Percentiles rank a stretch among this genome's conserved stretches.
These are phyloP conservation scores for Spea multiplicata DNA, from an alignment of 2,113 vertebrate genomes.

Conservation along the genomic window DNA sequence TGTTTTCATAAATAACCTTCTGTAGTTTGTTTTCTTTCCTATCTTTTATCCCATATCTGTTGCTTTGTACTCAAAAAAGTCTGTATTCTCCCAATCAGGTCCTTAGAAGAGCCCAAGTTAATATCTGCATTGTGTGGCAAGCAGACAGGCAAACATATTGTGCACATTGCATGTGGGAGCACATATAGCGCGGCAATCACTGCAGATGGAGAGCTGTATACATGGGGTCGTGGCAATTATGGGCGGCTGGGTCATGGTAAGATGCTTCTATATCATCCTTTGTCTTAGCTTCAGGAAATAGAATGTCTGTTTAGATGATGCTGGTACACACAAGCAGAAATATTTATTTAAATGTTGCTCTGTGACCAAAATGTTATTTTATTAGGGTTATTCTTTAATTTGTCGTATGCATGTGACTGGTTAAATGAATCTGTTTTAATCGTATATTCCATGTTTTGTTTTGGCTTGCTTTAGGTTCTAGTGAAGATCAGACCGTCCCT, in stretches of 20 bases:
- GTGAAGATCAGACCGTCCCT: slow-evolving; percentile 95
- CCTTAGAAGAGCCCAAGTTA: slow-evolving; percentile 88
- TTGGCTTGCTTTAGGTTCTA: slow-evolving; percentile 78
- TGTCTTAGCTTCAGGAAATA: no score
- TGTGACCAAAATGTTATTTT: no score
- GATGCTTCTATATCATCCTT: no score
- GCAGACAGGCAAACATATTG: slow-evolving; percentile 85
- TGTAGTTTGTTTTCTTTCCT: background rate
- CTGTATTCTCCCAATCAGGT: slow-evolving; percentile 62
- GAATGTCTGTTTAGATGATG: no score
- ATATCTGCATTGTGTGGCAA: slow-evolving; percentile 88
- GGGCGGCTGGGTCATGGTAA: slow-evolving; percentile 93
- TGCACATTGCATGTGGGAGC: slow-evolving; percentile 91
- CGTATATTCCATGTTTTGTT: background rate
- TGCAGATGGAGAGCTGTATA: slow-evolving; percentile 92
- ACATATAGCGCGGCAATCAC: slow-evolving; percentile 94
- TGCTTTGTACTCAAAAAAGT: no score
- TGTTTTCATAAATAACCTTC: background rate
- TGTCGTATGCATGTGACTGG: no score
- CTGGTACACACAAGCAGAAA: no score
- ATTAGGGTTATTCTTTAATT: no score
- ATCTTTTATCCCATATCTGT: no score
- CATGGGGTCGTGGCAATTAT: slow-evolving; percentile 95
- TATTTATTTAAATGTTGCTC: no score
- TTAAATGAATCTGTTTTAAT: no score